Conservation (phyloP, 2,888 invertebrate species). For the Nomada lathburiana region DNA sequence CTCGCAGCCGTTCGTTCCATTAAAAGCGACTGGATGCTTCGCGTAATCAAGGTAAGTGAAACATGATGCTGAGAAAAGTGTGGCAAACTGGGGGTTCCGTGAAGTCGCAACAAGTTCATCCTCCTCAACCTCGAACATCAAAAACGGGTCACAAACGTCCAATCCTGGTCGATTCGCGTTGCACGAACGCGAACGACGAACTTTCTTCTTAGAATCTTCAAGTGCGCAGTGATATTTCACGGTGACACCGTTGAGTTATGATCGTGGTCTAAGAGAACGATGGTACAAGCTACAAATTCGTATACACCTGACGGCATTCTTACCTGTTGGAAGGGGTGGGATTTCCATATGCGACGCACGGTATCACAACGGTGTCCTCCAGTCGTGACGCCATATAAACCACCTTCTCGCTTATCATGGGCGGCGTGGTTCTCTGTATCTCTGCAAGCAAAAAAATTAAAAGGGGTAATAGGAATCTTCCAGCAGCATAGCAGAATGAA, state of each 20-base stretch:
- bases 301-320: slow-evolving; percentile 67
- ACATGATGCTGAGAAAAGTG: background rate
- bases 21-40: background rate
- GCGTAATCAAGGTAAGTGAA: slow-evolving; percentile 16
- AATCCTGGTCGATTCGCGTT: background rate
- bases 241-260: background rate
- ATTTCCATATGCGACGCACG: slow-evolving; percentile 88
- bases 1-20: background rate
- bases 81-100: background rate
- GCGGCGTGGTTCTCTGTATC: slow-evolving; percentile 86
- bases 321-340: slow-evolving; percentile 87
- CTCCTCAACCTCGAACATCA: background rate
- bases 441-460: slow-evolving; percentile 80
- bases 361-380: slow-evolving; percentile 86
- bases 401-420: slow-evolving; percentile 86
- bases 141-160: background rate
- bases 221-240: background rate
- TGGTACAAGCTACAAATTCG: slow-evolving; percentile 5
- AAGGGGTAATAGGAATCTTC: slow-evolving; percentile 2
- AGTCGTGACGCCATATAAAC: slow-evolving; percentile 85
- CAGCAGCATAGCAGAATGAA: slow-evolving; percentile 10
- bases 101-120: background rate
- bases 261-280: background rate
- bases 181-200: too few relatives aligned
- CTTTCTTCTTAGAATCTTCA: background rate